Base-by-base conservation (phyloP, 2,113 vertebrate genomes). In the Tichodroma muraria region DNA sequence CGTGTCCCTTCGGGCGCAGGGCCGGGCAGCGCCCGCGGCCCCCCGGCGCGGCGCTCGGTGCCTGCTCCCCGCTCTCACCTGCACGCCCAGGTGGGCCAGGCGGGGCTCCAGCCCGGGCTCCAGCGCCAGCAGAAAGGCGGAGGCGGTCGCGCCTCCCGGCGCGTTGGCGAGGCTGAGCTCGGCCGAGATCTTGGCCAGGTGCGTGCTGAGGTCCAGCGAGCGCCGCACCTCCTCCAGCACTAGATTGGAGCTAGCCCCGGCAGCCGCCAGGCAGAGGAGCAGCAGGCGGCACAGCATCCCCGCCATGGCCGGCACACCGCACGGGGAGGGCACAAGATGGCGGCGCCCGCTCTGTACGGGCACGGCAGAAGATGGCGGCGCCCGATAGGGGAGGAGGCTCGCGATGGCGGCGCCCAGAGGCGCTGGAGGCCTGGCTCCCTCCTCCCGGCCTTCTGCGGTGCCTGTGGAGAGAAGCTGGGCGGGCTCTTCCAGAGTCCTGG, bases 221-320 rank as follows among this genome's bases (percentile, higher is more conserved):
- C 99, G 98, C 96, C 98, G 98, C 89, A 98, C 99, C 9, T 99
- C 99, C 65, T 99, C 99, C 86, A 99, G 99, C 38, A 99, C 94
- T 69, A 98, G 95, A 25, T 97, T 97, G 53, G 94, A 49, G 21
- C 47, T 21, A 57, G 95, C 27, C 15, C 94, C 42, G 45, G 97
- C 88, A 20, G 93, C 95, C 22, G 90, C 73, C 84, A 97, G 47
- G 75, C 97, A 40, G 13, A 98, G 73, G 12, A 98, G 72, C 92
- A 89, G 61, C 6, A 98, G 31, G 52, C 90, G 40, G 65, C 81
- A 52, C 53, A n/a, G 47, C 25, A 80, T 33, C 21, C 64, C 53
- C 96, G 95, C 98, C 98, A 98, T 98, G 95, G 56, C 96, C 28
- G 47, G 37, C 93, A 42, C 76, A 19, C 52, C 64, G 44, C 64